Conservation (phyloP, 2,888 invertebrate genomes). For the Unio pictorum region DNA sequence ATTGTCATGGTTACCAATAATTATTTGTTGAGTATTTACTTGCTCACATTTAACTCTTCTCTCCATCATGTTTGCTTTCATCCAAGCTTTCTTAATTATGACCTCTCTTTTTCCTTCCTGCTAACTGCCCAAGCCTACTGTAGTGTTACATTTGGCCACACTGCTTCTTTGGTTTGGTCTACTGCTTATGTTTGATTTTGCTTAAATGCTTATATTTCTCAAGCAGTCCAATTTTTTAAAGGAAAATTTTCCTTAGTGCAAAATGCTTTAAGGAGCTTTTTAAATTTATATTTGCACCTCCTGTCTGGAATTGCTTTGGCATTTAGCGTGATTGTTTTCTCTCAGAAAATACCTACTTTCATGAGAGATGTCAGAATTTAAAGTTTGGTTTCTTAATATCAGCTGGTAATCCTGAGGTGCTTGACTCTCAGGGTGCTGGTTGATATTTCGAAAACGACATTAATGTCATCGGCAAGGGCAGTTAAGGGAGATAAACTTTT, state of each 20-base stretch:
- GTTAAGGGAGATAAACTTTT: constrained; percentile 23
- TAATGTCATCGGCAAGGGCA: constrained; percentile 39
- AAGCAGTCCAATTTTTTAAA: constrained; percentile 1
- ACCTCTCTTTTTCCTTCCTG: constrained; percentile 15
- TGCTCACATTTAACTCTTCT: too few species aligned
- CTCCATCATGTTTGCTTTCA: too few species aligned
- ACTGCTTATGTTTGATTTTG: constrained; percentile 22
- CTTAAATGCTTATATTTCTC: constrained; percentile 26
- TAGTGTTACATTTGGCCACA: constrained; percentile 13
- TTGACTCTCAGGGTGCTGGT: constrained; percentile 62
- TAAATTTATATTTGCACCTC: constrained; percentile 2
- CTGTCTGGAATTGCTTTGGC: neutral
- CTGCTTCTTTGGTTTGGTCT: constrained; percentile 21
- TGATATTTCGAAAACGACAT: constrained; percentile 63
- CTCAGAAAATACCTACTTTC: too few species aligned
- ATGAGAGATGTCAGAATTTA: neutral
- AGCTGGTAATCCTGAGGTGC: constrained; percentile 91
- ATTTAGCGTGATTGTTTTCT: too few species aligned
- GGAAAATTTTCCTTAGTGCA: neutral
- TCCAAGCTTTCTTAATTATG: neutral
- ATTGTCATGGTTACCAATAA: too few species aligned
- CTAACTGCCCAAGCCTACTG: constrained; percentile 38
- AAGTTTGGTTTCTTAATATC: constrained; percentile 85
- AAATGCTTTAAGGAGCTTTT: too few species aligned
- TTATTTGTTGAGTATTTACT: too few species aligned